Evolutionary conservation across 2,888 invertebrate species (phyloP).

Genomic region (Amitus sp.): DNA sequence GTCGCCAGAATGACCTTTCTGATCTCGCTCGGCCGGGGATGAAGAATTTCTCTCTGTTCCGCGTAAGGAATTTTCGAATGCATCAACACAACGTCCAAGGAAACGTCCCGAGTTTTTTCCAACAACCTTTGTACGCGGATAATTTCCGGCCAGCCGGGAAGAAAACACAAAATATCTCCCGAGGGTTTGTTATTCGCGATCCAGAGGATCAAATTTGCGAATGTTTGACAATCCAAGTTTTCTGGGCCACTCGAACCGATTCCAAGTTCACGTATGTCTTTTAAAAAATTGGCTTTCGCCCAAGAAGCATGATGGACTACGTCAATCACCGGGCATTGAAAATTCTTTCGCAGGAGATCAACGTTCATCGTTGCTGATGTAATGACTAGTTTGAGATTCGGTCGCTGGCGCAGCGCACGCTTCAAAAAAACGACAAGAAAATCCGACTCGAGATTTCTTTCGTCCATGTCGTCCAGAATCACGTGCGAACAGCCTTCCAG

Average conservation of each 20-base stretch:
- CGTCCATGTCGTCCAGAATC: slow-evolving; percentile 80
- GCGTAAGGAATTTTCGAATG: slow-evolving; percentile 69
- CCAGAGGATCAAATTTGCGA: slow-evolving; percentile 67
- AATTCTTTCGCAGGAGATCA: slow-evolving; percentile 71
- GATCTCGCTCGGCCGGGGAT: slow-evolving; percentile 65
- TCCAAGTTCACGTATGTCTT: slow-evolving; percentile 65
- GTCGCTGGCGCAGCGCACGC: slow-evolving; percentile 68
- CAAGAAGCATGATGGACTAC: slow-evolving; percentile 72
- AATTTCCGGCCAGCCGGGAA: slow-evolving; percentile 82
- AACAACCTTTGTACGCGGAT: slow-evolving; percentile 67
- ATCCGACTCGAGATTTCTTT: slow-evolving; percentile 76
- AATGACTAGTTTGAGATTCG: slow-evolving; percentile 70
- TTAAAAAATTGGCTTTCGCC: slow-evolving; percentile 71
- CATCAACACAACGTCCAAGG: slow-evolving; percentile 67
- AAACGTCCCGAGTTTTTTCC: slow-evolving; percentile 48
- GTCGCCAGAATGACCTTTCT: slow-evolving; percentile 78
- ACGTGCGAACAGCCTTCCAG: slow-evolving; percentile 74
- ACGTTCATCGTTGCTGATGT: slow-evolving; percentile 82
- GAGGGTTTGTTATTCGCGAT: slow-evolving; percentile 70
- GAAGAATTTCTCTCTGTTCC: slow-evolving; percentile 52
- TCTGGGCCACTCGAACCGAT: background rate
- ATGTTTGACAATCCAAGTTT: slow-evolving; percentile 68
- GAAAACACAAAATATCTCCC: slow-evolving; percentile 79
- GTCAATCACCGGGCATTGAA: slow-evolving; percentile 67
- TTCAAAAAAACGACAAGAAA: slow-evolving; percentile 72